Base-by-base conservation (phyloP, 2,797 vertebrate genomes). In the Pitangus sulphuratus region DNA sequence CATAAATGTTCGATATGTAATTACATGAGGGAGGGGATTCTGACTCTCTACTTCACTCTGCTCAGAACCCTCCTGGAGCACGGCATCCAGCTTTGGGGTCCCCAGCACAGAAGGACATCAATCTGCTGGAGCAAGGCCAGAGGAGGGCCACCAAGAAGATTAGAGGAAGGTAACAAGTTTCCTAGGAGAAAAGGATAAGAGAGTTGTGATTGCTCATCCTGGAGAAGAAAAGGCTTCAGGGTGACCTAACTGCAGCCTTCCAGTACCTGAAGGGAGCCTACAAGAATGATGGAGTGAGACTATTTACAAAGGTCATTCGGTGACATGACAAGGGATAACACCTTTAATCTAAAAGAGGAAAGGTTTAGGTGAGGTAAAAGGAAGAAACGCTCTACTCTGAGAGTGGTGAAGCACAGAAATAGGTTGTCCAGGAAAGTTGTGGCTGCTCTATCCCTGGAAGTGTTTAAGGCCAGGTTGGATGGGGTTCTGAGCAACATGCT, bases 181-280 rank as follows among this genome's bases (percentile, higher is more conserved):
- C 9, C 25, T 22, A 6, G 48, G 19, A 65, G 37, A 44, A 79
- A 87, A 80, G 0, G 0, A 0, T 28, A 48, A 48, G 9, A 37
- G 9, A 71, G 64, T 19, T 56, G 18, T 12, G 18, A 44, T 11
- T 72, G 19, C 24, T 65, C 48, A n/a, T 15, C 31, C 8, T 28
- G 60, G 28, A 45, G 9, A 37, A 44, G 22, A 65, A n/a, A 65
- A 51, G 10, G 16, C 15, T 45, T 65, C 62, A 13, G 16, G 18
- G 4, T 39, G 4, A 72, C 15, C 28, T 58, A 51, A 30, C 7
- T 65, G 11, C 7, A 58, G 44, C 37, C 48, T 57, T 65, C 19
- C 37, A 58, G n/a, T 80, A 45, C 16, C 11, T 45, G 39, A 65
- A 57, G 19, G 4, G 18, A 64, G 6, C 19, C 44, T 14, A 25